Evolutionary conservation across 1,140 invertebrate genomes (phyloP), one percentile per base, ranked within the genome.

Genomic region (Diploscapter pachys): DNA sequence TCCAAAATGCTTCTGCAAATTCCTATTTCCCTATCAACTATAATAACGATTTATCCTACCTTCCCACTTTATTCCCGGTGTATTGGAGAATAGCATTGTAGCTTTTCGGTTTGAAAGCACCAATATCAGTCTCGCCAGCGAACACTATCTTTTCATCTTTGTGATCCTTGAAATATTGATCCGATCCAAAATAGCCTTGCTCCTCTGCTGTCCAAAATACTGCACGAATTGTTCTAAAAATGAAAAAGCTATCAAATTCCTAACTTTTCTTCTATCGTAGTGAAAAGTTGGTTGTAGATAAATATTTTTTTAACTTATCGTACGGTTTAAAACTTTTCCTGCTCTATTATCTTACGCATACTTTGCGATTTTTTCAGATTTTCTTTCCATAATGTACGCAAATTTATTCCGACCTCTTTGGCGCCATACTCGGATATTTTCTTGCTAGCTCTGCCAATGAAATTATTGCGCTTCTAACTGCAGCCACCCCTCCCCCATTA

Each of bases 141-240:
- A 92, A 88, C 79, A 90, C 90, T 51, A 92, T 89, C 62, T 89
- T 86, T 79, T 92, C 89, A 11, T 49, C 65, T 51, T 52, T 50
- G 5, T 82, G 80, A 67, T 90, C 82, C 76, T 79, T 64, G 59
- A 89, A 88, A 82, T 93, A 93, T 0, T 87, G 88, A 68, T 85
- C 63, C 3, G 90, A 91, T 56, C 92, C 92, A 62, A 90, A 79
- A 2, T 90, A 86, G 54, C 92, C 92, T 67, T 89, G 81, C 86
- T 94, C 93, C 88, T 94, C 93, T 0, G 89, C 90, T 4, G 93
- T 93, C 92, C 92, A 94, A 80, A 94, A 89, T 71, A 94, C 91
- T 56, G 90, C 87, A 82, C 92, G 89, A 5, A 83, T 83, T 3
- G 93, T 94, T 82, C 79, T 80, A n/a, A 80, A 81, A 31, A 31